phyloP scores from a whole-genome alignment of 1,140 invertebrate species.

The Diorhabda elongata region DNA sequence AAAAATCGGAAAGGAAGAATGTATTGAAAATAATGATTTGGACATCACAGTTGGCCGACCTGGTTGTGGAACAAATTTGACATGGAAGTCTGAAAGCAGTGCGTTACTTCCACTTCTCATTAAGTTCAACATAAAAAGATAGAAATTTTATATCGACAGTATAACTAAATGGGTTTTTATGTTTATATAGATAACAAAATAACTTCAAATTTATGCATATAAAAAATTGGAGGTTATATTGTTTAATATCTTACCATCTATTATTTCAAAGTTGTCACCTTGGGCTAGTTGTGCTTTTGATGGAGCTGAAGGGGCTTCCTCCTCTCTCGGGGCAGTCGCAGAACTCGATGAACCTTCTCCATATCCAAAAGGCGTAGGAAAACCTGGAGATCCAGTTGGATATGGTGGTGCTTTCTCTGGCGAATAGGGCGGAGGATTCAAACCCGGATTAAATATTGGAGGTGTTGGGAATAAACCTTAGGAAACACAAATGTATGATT shows the following conservation, averaged over 20 bases:
- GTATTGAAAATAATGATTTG: too few species aligned
- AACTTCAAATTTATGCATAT: background rate
- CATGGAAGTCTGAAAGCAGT: background rate
- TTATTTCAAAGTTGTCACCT: background rate
- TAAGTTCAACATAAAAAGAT: background rate
- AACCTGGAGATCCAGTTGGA: background rate
- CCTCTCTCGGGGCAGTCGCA: background rate
- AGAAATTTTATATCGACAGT: background rate
- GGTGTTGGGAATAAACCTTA: background rate
- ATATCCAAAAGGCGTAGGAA: background rate
- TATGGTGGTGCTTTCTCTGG: background rate
- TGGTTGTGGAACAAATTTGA: background rate
- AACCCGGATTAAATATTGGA: background rate
- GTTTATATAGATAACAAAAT: background rate
- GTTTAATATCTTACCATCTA: background rate
- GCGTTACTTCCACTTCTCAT: background rate
- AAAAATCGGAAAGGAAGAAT: too few species aligned
- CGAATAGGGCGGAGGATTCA: background rate
- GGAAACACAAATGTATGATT: background rate
- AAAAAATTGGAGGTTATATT: background rate
- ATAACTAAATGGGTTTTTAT: background rate
- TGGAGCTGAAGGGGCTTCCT: background rate
- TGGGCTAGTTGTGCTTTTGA: background rate
- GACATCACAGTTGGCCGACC: background rate
- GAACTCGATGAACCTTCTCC: conserved; percentile 32